A percentile compares a stretch with the other conserved stretches of the same genome.
Evolutionary conservation across 2,797 vertebrate species (phyloP).

Genomic region (Enteromius paludinosus): DNA sequence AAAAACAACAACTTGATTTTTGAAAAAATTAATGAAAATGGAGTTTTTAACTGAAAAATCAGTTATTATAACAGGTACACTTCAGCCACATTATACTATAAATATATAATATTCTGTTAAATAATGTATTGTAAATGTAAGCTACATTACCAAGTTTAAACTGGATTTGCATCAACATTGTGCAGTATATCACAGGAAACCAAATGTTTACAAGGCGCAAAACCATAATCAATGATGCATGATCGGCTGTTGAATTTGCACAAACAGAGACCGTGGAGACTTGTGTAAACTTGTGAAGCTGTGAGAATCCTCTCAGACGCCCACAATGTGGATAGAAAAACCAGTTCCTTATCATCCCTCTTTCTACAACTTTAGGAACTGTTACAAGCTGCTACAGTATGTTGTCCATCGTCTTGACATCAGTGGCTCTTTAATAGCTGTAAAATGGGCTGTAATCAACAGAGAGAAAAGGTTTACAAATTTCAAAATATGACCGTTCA

Average conservation of each 20-base stretch:
- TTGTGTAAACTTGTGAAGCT: constrained; percentile 24
- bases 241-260: constrained; percentile 10
- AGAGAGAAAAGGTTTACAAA: constrained; percentile 65
- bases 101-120: not conserved
- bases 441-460: constrained; percentile 74
- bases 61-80: not conserved
- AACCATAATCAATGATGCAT: constrained; percentile 11
- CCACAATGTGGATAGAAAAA: constrained; percentile 14
- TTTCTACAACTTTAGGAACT: not conserved
- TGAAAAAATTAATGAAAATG: too few species aligned
- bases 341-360: constrained; percentile 19
- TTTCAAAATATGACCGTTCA: constrained; percentile 60
- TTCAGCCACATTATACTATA: not conserved
- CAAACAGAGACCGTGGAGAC: constrained; percentile 4
- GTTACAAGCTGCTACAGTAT: not conserved
- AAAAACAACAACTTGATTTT: too few species aligned
- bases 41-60: too few species aligned
- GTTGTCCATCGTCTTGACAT: constrained; percentile 62
- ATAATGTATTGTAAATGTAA: not conserved
- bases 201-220: not conserved
- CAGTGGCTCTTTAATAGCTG: constrained; percentile 74
- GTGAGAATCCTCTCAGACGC: constrained; percentile 6
- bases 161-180: not conserved
- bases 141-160: not conserved
- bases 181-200: not conserved